These are phyloP conservation scores for Drosophila pectinifera DNA, from an alignment of 1,140 invertebrate genomes.

Conservation along the genomic window DNA sequence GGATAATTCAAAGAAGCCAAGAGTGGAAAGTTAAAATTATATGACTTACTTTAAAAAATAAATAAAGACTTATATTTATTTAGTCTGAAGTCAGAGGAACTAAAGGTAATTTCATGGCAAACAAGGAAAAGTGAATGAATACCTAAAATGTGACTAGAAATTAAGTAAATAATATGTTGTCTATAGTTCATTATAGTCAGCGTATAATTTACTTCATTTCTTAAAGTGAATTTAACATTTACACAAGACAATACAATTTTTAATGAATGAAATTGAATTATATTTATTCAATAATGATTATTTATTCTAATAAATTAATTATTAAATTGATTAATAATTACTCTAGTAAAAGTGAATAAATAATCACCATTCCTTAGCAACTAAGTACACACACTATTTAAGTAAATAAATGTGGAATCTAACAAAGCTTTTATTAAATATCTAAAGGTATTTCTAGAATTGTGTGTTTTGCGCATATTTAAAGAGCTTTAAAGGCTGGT, in stretches of 20 bases:
- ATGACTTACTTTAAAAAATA: neutral
- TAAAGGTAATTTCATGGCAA: neutral
- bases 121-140: neutral
- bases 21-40: neutral
- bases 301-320: no score
- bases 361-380: neutral
- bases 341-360: neutral
- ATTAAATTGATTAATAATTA: no score
- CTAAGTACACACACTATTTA: neutral
- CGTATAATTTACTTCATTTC: no score
- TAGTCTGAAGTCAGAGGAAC: neutral
- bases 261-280: no score
- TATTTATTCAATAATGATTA: neutral
- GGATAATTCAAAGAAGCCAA: neutral
- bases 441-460: no score
- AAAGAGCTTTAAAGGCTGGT: neutral
- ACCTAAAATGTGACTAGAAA: neutral
- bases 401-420: neutral
- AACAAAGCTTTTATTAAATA: no score
- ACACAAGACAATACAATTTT: neutral
- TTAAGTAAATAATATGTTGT: no score
- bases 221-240: neutral
- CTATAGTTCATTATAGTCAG: no score
- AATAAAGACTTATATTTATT: constrained; percentile 3
- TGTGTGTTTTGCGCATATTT: no score